Evolutionary conservation across 2,797 vertebrate species (phyloP), one percentile per base, ranked within the genome.

Genomic region (Tinamus major): DNA sequence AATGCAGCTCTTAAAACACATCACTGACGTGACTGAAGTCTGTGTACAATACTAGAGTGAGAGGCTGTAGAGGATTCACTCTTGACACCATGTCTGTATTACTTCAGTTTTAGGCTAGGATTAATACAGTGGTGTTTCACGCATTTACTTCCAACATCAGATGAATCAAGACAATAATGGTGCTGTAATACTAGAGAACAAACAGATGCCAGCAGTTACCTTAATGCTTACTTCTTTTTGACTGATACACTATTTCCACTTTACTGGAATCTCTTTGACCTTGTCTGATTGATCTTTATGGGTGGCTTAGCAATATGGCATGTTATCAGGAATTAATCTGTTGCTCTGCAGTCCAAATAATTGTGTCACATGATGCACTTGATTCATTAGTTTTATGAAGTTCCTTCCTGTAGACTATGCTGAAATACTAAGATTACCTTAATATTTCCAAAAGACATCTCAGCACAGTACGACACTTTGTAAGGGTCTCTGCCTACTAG

Each of bases 341-440:
- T 83, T 94, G 82, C 44, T 94, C 55, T 84, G 33, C 81, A 87
- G 77, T 81, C 76, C 49, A 93, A 93, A 77, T 84, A 93, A 83
- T 31, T 83, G 41, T 83, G 42, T 68, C 85, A 64, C 64, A 48
- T 72, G 71, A 85, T 81, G 63, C 90, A 93, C 85, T 96, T 94
- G 86, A 48, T 96, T 94, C 85, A 48, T 39, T 87, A 91, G n/a
- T 86, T 89, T 88, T 88, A 67, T 42, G 39, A 67, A 93, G 75
- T 31, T 95, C 69, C 63, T 93, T 90, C 87, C 91, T 89, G 79
- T 75, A 84, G 89, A 79, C 78, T 92, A 79, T 69, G 82, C 84
- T 85, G 78, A 89, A 96, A 91, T 92, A 59, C 85, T 85, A 93
- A 94, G 78, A 91, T 94, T 93, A 95, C 86, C 53, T 85, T 79